Evolutionary conservation across 2,888 invertebrate genomes (phyloP).

Genomic region (Archaeoteleia sp.): DNA sequence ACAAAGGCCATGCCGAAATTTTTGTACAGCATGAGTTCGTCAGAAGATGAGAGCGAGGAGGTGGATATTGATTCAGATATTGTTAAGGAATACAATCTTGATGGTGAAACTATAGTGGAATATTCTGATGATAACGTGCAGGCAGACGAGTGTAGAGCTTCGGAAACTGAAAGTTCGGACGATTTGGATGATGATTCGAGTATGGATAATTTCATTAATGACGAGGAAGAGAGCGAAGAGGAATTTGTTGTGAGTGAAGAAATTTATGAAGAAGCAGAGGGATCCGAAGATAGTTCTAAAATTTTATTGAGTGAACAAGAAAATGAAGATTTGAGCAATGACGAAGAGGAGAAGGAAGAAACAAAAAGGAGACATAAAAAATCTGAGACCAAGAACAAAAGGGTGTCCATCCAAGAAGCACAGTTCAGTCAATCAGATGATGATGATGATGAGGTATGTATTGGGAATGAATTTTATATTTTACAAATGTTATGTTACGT

Average conservation of each 20-base stretch:
- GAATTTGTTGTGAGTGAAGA: constrained; percentile 2
- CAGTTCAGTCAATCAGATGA: too few relatives aligned
- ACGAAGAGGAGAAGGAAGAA: constrained; percentile 2
- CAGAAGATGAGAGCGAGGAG: neutral
- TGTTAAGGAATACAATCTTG: constrained; percentile 63
- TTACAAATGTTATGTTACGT: too few relatives aligned
- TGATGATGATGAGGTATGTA: too few relatives aligned
- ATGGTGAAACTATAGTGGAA: constrained; percentile 53
- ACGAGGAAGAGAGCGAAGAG: constrained; percentile 25
- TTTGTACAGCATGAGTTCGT: constrained; percentile 18
- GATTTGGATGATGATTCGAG: constrained; percentile 61
- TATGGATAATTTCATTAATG: constrained; percentile 60
- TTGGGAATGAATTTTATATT: too few relatives aligned
- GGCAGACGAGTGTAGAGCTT: constrained; percentile 64
- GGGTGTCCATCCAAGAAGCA: too few relatives aligned
- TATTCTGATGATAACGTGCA: constrained; percentile 65
- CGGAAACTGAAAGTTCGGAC: constrained; percentile 64
- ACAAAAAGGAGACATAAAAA: too few relatives aligned
- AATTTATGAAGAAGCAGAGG: constrained; percentile 10
- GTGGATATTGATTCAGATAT: constrained; percentile 62
- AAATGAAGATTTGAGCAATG: constrained; percentile 1
- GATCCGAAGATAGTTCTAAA: too few relatives aligned
- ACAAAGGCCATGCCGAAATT: constrained; percentile 19
- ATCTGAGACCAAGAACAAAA: too few relatives aligned
- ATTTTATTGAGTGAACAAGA: constrained; percentile 4